Evolutionary conservation across 2,797 vertebrate genomes (phyloP).

Genomic region (Tapera naevia): DNA sequence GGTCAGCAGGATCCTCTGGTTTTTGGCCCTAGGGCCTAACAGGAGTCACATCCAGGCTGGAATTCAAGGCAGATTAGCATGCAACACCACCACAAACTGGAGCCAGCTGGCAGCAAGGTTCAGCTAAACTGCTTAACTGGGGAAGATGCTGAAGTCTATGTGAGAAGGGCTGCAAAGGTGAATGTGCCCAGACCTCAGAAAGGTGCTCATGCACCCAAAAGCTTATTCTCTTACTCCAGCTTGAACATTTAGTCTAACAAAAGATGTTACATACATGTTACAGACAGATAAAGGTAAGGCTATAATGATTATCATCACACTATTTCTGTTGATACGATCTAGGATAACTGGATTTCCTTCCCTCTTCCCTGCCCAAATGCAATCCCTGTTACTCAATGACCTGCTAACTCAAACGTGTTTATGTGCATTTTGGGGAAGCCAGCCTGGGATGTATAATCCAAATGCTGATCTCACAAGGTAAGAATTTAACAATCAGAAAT

Average conservation of each 20-base stretch:
- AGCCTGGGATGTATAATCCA: background rate
- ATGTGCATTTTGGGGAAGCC: background rate
- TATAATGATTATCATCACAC: background rate
- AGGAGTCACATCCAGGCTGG: background rate
- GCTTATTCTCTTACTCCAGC: background rate
- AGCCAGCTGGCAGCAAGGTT: constrained; percentile 15
- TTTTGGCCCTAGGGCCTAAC: background rate
- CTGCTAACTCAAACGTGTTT: background rate
- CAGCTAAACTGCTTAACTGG: background rate
- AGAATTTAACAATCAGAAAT: background rate
- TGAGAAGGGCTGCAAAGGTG: background rate
- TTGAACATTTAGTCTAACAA: background rate
- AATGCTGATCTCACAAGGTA: background rate
- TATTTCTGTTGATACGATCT: background rate
- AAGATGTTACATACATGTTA: background rate
- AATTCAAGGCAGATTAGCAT: background rate
- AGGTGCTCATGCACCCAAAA: background rate
- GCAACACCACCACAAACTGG: background rate
- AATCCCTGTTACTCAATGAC: background rate
- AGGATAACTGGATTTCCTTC: background rate
- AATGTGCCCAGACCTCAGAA: constrained; percentile 4
- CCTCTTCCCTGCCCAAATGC: background rate
- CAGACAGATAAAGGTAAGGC: background rate
- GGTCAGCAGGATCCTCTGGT: background rate
- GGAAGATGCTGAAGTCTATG: background rate